Evolutionary conservation across 2,888 invertebrate genomes (phyloP).

Genomic region (Sarcophaga carnaria): DNA sequence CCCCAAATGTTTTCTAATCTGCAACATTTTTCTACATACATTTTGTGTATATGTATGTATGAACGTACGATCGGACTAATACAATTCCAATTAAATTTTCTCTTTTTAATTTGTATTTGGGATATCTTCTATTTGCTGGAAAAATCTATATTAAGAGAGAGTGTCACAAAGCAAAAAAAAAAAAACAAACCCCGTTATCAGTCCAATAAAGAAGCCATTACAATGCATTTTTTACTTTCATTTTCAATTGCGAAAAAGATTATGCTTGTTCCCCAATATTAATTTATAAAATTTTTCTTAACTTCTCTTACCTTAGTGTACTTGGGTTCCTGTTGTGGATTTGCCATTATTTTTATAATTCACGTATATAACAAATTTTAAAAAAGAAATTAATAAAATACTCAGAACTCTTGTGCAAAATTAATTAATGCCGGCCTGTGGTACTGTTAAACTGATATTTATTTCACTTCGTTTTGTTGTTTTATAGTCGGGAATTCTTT

Average conservation of each 20-base stretch:
- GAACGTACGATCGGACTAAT: no score
- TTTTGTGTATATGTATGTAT: no score
- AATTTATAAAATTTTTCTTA: not conserved
- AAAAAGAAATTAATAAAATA: not conserved
- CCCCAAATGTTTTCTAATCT: no score
- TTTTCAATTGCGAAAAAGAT: not conserved
- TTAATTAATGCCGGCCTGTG: conserved; percentile 17
- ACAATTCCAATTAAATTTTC: no score
- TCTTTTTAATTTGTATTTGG: not conserved
- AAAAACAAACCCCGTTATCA: not conserved
- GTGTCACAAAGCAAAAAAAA: not conserved
- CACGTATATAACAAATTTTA: not conserved
- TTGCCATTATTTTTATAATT: conserved; percentile 60
- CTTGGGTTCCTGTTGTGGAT: conserved; percentile 64
- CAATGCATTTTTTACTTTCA: not conserved
- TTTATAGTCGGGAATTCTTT: conserved; percentile 53
- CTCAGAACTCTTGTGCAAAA: not conserved
- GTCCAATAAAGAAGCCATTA: no score
- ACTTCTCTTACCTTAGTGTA: conserved; percentile 64
- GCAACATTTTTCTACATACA: no score
- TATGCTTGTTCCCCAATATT: not conserved
- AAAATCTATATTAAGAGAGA: not conserved
- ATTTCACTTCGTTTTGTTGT: not conserved
- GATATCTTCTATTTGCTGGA: not conserved
- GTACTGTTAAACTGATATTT: conserved; percentile 57